These are phyloP conservation scores for Norana najaformis DNA, from an alignment of 2,888 invertebrate genomes.

Conservation along the genomic window DNA sequence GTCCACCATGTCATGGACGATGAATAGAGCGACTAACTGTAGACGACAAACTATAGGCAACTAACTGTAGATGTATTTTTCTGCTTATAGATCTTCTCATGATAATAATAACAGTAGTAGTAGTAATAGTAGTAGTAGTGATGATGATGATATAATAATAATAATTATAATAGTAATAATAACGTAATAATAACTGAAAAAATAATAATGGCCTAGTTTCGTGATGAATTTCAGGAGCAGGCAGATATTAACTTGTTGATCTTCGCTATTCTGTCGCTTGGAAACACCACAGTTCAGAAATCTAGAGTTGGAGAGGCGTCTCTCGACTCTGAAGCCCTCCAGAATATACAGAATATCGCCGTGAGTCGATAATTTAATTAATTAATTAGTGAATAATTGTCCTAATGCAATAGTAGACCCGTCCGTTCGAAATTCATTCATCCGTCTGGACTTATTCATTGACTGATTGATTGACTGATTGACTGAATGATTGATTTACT, in stretches of 20 bases:
- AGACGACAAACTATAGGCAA: too few species aligned
- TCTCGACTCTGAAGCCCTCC: constrained; percentile 6
- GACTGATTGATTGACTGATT: too few species aligned
- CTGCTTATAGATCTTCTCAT: too few species aligned
- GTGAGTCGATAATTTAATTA: not conserved
- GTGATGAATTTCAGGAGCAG: constrained; percentile 21
- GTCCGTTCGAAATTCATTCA: too few species aligned
- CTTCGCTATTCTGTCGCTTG: constrained; percentile 18
- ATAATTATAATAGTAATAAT: not conserved
- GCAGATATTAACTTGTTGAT: constrained; percentile 8
- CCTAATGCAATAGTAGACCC: not conserved
- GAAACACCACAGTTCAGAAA: constrained; percentile 24
- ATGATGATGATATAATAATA: not conserved
- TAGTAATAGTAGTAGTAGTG: too few species aligned
- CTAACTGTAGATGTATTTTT: too few species aligned
- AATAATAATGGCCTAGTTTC: not conserved
- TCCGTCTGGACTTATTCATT: not conserved
- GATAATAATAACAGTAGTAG: too few species aligned
- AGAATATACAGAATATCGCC: constrained; percentile 8
- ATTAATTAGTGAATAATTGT: not conserved
- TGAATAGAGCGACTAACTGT: too few species aligned
- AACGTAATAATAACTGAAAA: too few species aligned
- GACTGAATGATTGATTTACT: not conserved
- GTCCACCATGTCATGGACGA: too few species aligned
- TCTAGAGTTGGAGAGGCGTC: constrained; percentile 26